Percentiles rank a stretch among this genome's conserved stretches.
phyloP scores from a whole-genome alignment of 2,797 vertebrate genomes.

The Sebastes reedi region DNA sequence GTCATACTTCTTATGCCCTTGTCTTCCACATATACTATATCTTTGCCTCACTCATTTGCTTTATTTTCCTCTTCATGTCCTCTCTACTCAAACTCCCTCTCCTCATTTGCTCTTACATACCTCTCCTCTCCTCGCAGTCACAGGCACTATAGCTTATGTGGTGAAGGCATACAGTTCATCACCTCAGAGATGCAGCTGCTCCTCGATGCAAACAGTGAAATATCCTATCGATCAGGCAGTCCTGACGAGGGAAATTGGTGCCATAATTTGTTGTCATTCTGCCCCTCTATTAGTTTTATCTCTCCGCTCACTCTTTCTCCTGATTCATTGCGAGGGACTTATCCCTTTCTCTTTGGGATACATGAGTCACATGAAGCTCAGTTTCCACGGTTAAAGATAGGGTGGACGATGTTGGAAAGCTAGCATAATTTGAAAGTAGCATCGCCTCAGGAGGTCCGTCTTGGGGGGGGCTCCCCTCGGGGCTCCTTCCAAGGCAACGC shows the following conservation, averaged over 20 bases:
- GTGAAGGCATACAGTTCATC: neutral
- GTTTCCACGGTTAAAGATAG: neutral
- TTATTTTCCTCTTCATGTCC: neutral
- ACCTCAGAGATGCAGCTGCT: neutral
- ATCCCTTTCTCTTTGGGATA: neutral
- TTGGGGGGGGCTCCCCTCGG: too few species aligned
- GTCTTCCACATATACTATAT: neutral
- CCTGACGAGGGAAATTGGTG: neutral
- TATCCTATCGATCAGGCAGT: neutral
- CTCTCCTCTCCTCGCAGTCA: neutral
- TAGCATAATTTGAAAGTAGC: too few species aligned
- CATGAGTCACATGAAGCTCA: neutral
- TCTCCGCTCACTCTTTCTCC: neutral
- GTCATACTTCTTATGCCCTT: neutral
- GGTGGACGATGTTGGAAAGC: too few species aligned
- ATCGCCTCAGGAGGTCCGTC: too few species aligned
- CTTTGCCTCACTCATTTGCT: neutral
- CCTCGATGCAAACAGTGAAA: neutral
- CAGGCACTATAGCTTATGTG: neutral
- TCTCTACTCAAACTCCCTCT: neutral
- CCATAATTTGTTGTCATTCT: conserved; percentile 18
- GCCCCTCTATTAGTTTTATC: neutral
- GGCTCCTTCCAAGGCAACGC: too few species aligned
- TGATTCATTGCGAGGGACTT: neutral
- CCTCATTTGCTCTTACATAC: neutral